Base-by-base conservation (phyloP, 2,888 invertebrate species). In the Anthophora plumipes region DNA sequence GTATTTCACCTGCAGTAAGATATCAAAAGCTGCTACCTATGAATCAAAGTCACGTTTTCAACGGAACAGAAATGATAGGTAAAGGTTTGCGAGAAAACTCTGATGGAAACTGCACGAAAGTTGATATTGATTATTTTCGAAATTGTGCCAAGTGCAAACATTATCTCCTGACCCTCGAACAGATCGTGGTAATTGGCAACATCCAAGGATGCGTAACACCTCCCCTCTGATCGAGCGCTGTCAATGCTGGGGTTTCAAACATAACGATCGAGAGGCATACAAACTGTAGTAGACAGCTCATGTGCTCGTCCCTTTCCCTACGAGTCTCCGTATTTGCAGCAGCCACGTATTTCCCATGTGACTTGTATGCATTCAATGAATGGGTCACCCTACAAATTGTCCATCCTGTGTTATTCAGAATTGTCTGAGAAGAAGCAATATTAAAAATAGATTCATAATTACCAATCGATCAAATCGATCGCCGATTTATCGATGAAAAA, bases 111-210 rank as follows among this genome's bases (percentile, higher is more conserved):
- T 55, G 25, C 25, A 43, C 41, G 55, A 68, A 54, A 55, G 43
- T 52, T 54, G 25, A 54, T 31, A 31, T 43, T 14, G 55, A n/a
- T 68, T 68, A 55, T 68, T 68, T 43, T 41, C 50, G 75, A 82
- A 82, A 84, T 82, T 74, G 74, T 79, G 66, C 72, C 79, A 77
- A 72, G 71, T 79, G 70, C 74, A 77, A 85, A 81, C 80, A 83
- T 84, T 77, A 64, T 72, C 73, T 74, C 59, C 25, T 52, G 77
- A 50, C 61, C 46, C 61, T 68, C 69, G 79, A 83, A 77, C 77
- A 76, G 61, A 67, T 78, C 63, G 71, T 64, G 81, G 88, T 89
- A 88, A 89, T 90, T 90, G 83, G 85, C 85, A 83, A 84, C 77
- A 85, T 84, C 76, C 83, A 80, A 82, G 82, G 78, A 83, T 80